phyloP scores from a whole-genome alignment of 2,113 vertebrate species.

The Poeciliopsis prolifica region DNA sequence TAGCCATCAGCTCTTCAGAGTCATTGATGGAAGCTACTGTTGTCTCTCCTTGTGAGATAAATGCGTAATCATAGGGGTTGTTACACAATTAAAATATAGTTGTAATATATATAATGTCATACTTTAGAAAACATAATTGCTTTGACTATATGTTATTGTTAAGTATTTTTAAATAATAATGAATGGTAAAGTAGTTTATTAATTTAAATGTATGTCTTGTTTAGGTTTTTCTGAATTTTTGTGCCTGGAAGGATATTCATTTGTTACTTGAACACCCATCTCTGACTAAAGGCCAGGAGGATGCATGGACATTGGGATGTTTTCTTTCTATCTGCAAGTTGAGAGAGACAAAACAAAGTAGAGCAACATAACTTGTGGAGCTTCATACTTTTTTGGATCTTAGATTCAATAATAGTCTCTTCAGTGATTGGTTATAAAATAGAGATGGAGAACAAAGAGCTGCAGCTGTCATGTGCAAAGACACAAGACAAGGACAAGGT shows the following conservation, averaged over 20 bases:
- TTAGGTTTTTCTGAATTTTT: neutral
- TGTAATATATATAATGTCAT: too few relatives aligned
- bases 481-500: constrained; percentile 66
- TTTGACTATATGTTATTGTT: too few relatives aligned
- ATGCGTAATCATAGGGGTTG: too few relatives aligned
- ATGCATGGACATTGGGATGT: neutral
- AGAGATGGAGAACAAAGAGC: constrained; percentile 53
- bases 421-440: constrained; percentile 57
- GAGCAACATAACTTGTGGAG: constrained; percentile 11
- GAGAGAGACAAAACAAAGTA: constrained; percentile 7
- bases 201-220: neutral
- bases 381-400: constrained; percentile 18
- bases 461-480: constrained; percentile 61
- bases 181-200: neutral
- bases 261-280: neutral
- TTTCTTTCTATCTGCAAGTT: neutral
- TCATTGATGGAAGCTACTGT: too few relatives aligned
- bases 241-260: neutral
- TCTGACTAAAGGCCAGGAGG: neutral
- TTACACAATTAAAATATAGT: too few relatives aligned
- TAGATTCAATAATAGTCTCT: constrained; percentile 45
- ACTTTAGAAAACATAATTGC: too few relatives aligned
- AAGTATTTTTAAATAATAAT: neutral
- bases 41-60: too few relatives aligned
- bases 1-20: too few relatives aligned